These are phyloP conservation scores for Maconellicoccus hirsutus DNA, from an alignment of 1,140 invertebrate genomes.

Conservation along the genomic window DNA sequence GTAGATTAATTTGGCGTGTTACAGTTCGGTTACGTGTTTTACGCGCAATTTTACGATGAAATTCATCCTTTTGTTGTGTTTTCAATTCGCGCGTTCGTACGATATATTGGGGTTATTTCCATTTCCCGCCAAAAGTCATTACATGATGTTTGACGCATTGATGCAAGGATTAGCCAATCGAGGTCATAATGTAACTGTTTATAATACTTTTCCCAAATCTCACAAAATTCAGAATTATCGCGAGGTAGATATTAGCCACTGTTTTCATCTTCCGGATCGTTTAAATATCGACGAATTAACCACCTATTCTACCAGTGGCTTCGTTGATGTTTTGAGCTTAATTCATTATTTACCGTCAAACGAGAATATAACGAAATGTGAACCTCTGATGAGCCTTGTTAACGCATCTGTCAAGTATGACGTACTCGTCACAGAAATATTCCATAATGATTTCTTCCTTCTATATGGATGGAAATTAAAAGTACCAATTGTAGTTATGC, in stretches of 20 bases:
- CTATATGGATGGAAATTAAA: slow-evolving; percentile 32
- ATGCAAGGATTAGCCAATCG: slow-evolving; percentile 31
- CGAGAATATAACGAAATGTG: not conserved
- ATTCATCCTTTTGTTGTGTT: no score
- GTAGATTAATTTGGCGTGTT: no score
- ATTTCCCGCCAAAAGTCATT: slow-evolving; percentile 34
- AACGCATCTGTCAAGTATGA: slow-evolving; percentile 29
- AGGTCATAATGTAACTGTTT: slow-evolving; percentile 33
- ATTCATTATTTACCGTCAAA: not conserved
- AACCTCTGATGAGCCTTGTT: not conserved
- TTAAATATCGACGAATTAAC: not conserved
- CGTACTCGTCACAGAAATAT: slow-evolving; percentile 32
- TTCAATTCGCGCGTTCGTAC: not conserved
- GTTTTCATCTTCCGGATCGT: not conserved
- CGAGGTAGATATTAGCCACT: slow-evolving; percentile 35
- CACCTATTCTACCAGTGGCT: not conserved
- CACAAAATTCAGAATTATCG: slow-evolving; percentile 39
- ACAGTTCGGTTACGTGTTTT: no score
- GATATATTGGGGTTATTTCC: slow-evolving; percentile 33
- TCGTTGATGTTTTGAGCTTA: not conserved
- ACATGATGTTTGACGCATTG: slow-evolving; percentile 33
- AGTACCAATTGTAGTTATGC: slow-evolving; percentile 43
- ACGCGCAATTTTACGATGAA: no score
- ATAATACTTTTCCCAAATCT: slow-evolving; percentile 38
- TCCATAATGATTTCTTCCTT: slow-evolving; percentile 29